Evolutionary conservation across 2,888 invertebrate genomes (phyloP), one percentile per base, ranked within the genome.

Genomic region (Palloptera scutellata): DNA sequence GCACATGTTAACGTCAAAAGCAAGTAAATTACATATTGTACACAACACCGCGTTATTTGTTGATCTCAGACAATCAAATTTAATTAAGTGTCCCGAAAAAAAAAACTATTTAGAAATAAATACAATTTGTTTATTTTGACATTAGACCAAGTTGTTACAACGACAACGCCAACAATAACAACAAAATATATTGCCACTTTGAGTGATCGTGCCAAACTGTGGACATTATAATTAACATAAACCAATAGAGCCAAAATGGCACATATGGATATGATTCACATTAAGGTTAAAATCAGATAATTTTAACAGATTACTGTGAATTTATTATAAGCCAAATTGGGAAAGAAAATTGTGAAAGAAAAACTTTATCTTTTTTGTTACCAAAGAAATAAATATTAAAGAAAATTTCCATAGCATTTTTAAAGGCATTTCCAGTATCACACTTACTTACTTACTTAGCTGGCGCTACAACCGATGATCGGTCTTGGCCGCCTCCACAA

Each of bases 141-240:
- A 70, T 63, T 61, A 59, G 67, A 55, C 58, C 20, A 55, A 52
- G 41, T 43, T 54, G 54, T 64, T 60, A 59, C 57, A 64, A 43
- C 60, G 30, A 4, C 19, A 15, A 20, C 42, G 8, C 42, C 65
- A 61, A 45, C 65, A 54, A 45, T 19, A 57, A 41, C 13, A 45
- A 43, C 48, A 43, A 55, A 17, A 66, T 42, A 30, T 60, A 69
- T 73, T 75, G 77, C 76, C 76, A 80, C 72, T 74, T 77, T 78
- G 80, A 79, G 79, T 76, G 78, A 76, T 74, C 73, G 74, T 72
- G 75, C 76, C 77, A 76, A 72, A 72, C 71, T 72, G 74, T 71
- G 74, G 75, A 81, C 78, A 78, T 76, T 78, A 80, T 80, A 81
- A 80, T 80, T 80, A 80, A 78, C 72, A 70, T 71, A 64, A 70